A percentile compares a stretch with the other conserved stretches of the same genome.
phyloP scores from a whole-genome alignment of 2,888 invertebrate species.

The Trichogramma evanescens region DNA sequence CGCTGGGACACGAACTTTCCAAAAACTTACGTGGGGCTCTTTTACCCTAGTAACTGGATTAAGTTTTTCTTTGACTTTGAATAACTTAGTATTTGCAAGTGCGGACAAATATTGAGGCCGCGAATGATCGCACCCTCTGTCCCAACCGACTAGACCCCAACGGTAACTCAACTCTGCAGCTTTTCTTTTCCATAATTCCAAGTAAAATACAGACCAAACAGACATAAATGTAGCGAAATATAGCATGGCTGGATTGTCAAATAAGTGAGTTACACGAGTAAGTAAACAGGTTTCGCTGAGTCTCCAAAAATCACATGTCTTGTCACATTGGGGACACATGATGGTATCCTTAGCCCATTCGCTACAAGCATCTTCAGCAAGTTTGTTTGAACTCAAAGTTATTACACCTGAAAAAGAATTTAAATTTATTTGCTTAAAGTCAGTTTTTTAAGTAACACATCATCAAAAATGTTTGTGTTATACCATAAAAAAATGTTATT shows the following conservation, averaged over 20 bases:
- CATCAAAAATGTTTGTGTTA: conserved; percentile 23
- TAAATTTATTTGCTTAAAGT: neutral
- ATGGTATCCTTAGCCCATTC: conserved; percentile 42
- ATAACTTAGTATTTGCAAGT: conserved; percentile 65
- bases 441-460: neutral
- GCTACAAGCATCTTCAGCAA: conserved; percentile 32
- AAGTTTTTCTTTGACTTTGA: conserved; percentile 60
- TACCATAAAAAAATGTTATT: conserved; percentile 59
- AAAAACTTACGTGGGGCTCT: conserved; percentile 71
- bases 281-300: conserved; percentile 66
- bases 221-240: conserved; percentile 76
- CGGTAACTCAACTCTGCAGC: conserved; percentile 71
- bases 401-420: conserved; percentile 27
- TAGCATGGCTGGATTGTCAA: conserved; percentile 75
- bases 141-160: conserved; percentile 75
- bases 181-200: conserved; percentile 79
- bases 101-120: conserved; percentile 71
- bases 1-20: conserved; percentile 66
- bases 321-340: conserved; percentile 80
- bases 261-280: conserved; percentile 67
- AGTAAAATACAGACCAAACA: conserved; percentile 71
- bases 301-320: conserved; percentile 67
- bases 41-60: conserved; percentile 51
- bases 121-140: conserved; percentile 67
- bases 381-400: conserved; percentile 27